These are phyloP conservation scores for Drosophila subpulchrella DNA, from an alignment of 1,140 invertebrate species.

Conservation along the genomic window DNA sequence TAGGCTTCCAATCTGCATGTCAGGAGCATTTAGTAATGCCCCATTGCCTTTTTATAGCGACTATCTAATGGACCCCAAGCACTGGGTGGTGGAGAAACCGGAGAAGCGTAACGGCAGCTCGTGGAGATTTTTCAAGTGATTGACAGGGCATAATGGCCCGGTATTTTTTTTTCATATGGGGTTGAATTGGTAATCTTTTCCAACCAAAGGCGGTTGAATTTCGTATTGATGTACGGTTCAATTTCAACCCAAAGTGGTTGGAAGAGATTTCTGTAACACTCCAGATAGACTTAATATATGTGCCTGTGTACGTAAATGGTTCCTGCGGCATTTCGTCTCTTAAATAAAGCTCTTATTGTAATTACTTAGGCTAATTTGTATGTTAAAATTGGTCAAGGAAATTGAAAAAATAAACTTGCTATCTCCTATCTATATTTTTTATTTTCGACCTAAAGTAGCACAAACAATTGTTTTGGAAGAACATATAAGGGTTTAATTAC, in stretches of 20 bases:
- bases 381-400: background rate
- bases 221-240: too few species aligned
- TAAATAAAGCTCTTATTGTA: slow-evolving; percentile 14
- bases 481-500: background rate
- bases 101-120: slow-evolving; percentile 61
- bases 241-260: too few species aligned
- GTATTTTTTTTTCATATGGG: background rate
- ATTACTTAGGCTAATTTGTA: background rate
- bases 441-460: background rate
- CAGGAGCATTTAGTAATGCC: background rate
- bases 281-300: background rate
- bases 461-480: background rate
- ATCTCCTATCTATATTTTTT: background rate
- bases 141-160: background rate
- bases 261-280: too few species aligned
- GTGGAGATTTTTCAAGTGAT: slow-evolving; percentile 60
- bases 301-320: slow-evolving; percentile 19
- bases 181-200: background rate
- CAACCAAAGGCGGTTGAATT: background rate
- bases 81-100: slow-evolving; percentile 70
- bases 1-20: slow-evolving; percentile 14
- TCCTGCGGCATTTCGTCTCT: slow-evolving; percentile 22
- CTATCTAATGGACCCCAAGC: slow-evolving; percentile 73
- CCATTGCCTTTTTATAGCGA: slow-evolving; percentile 41
- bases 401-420: background rate